Conservation (phyloP, 1,140 invertebrate species). For the Idris sp. region DNA sequence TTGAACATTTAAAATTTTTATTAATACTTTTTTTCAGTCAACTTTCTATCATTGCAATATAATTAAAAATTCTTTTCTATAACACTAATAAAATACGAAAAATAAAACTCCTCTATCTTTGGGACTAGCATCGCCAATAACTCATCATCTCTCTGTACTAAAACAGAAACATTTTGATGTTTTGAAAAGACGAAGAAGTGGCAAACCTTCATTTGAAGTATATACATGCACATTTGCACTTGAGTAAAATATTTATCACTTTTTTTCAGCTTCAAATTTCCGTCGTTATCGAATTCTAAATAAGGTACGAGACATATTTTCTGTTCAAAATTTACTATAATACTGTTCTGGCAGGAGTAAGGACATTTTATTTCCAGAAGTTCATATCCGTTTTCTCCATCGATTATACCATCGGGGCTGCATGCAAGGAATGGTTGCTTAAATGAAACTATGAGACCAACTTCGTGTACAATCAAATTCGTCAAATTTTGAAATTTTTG, state of each 20-base stretch:
- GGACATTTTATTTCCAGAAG: slow-evolving; percentile 27
- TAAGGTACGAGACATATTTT: slow-evolving; percentile 6
- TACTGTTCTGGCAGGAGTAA: not conserved
- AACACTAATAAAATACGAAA: too few species aligned
- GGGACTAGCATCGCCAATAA: slow-evolving; percentile 23
- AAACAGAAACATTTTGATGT: not conserved
- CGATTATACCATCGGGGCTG: slow-evolving; percentile 6
- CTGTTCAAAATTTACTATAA: slow-evolving; percentile 6
- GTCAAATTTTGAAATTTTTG: slow-evolving; percentile 2
- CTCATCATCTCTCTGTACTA: slow-evolving; percentile 52
- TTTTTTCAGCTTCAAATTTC: slow-evolving; percentile 5
- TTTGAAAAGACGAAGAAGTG: slow-evolving; percentile 18
- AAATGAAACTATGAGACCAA: slow-evolving; percentile 2
- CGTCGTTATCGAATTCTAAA: slow-evolving; percentile 5
- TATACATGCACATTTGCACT: slow-evolving; percentile 18
- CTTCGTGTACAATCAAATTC: slow-evolving; percentile 13
- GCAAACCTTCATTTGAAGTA: slow-evolving; percentile 11
- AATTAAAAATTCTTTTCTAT: too few species aligned
- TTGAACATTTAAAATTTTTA: slow-evolving; percentile 21
- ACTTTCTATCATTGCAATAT: too few species aligned
- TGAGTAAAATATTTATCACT: slow-evolving; percentile 17
- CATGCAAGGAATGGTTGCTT: slow-evolving; percentile 7
- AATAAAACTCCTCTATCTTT: too few species aligned
- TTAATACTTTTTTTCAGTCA: too few species aligned
- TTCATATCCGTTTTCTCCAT: not conserved